A percentile compares a stretch with the other conserved stretches of the same genome.
Conservation (phyloP, 2,113 vertebrate genomes). For the Saccopteryx leptura region DNA sequence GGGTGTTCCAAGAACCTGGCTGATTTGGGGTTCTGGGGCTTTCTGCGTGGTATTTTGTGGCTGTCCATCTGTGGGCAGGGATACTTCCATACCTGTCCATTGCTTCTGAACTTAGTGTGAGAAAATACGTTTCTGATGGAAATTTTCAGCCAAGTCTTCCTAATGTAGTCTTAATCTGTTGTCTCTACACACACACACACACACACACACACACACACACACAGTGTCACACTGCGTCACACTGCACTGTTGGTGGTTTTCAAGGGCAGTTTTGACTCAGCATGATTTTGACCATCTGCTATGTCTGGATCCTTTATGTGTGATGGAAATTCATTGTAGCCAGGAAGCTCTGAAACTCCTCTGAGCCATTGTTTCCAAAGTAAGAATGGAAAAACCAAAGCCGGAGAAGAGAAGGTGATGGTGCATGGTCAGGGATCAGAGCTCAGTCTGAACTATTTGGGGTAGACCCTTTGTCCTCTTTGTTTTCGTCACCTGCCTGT, state of each 20-base stretch:
- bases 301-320: not conserved
- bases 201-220: too few relatives aligned
- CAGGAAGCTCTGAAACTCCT: not conserved
- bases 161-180: not conserved
- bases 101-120: not conserved
- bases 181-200: not conserved
- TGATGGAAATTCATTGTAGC: not conserved
- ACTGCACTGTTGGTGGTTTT: not conserved
- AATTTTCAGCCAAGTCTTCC: not conserved
- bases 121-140: not conserved
- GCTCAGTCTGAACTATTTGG: too few relatives aligned
- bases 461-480: accelerated
- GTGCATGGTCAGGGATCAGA: not conserved
- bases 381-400: not conserved
- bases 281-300: not conserved
- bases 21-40: not conserved
- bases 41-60: not conserved
- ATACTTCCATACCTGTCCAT: accelerated
- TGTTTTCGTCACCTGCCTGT: accelerated
- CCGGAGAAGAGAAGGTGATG: too few relatives aligned
- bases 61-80: not conserved
- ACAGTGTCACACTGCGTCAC: too few relatives aligned
- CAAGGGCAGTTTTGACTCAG: not conserved
- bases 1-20: not conserved
- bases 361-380: not conserved